Base-by-base conservation (phyloP, 2,797 vertebrate species). In the Cossypha caffra region DNA sequence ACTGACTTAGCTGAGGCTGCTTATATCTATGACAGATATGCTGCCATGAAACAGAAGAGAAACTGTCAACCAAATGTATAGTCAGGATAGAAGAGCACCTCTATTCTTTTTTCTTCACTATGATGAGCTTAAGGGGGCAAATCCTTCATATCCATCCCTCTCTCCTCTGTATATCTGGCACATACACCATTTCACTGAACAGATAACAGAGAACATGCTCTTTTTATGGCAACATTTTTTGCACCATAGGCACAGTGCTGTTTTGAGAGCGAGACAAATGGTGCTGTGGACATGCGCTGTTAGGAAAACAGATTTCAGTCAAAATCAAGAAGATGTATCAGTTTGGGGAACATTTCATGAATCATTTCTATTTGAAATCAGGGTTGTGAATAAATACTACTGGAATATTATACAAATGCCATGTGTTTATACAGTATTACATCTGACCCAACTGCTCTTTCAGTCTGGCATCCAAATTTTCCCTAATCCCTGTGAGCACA, bases 71-170 rank as follows among this genome's bases (percentile, higher is more conserved):
- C 35, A 51, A 63, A 94, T 21, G 13, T 71, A 55, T 35, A 78
- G 38, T 72, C 54, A 80, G 50, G 47, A 58, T 61, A 23, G 84
- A 93, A 58, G 61, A 58, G 35, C 40, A 71, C 24, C 63, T 87
- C 14, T 83, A 45, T 78, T 93, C 85, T 80, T 28, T 52, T 94
- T 86, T 54, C 50, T 93, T 90, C 3, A 1, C 54, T 68, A 52
- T 93, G 58, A 89, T 71, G 71, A 64, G 38, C 64, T 88, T 95
- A 67, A 94, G 64, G 71, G 66, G 64, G 20, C n/a, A 95, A 94
- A 95, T 91, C 16, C 24, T 91, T 87, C 78, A 93, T 4, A 4
- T 28, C 58, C 51, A 67, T 45, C 21, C 40, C 75, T 83, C 38
- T 72, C 75, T 91, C n/a, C 13, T 82, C n/a, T 59, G 21, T 82